phyloP scores from a whole-genome alignment of 2,113 vertebrate genomes.

The Australoheros scitulus region DNA sequence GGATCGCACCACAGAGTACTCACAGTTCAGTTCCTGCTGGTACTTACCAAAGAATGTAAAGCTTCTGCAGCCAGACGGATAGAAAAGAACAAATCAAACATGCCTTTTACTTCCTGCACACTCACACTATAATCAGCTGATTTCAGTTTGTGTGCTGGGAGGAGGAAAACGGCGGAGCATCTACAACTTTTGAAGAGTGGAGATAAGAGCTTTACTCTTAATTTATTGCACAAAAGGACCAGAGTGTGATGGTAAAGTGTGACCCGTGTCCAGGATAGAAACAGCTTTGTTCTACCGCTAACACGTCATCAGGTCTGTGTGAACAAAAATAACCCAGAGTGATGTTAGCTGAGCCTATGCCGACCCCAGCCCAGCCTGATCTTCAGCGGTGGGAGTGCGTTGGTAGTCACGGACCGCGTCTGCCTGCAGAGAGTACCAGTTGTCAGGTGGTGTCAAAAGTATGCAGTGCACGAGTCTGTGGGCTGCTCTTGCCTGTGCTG shows the following conservation, averaged over 20 bases:
- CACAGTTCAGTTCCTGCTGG: not conserved
- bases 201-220: too few species aligned
- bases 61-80: too few species aligned
- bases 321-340: not conserved
- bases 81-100: not conserved
- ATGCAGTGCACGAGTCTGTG: not conserved
- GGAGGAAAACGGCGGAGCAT: too few species aligned
- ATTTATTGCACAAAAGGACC: too few species aligned
- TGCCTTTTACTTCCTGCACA: too few species aligned
- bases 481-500: not conserved
- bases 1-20: not conserved
- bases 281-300: too few species aligned
- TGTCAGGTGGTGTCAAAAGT: not conserved
- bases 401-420: not conserved
- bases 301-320: not conserved
- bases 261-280: too few species aligned
- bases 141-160: too few species aligned
- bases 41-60: not conserved
- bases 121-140: too few species aligned
- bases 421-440: not conserved
- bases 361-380: not conserved
- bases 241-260: too few species aligned
- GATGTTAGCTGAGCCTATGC: not conserved
- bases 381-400: not conserved
- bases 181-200: too few species aligned